Base-by-base conservation (phyloP, 2,797 vertebrate species). In the Eutrigla gurnardus region DNA sequence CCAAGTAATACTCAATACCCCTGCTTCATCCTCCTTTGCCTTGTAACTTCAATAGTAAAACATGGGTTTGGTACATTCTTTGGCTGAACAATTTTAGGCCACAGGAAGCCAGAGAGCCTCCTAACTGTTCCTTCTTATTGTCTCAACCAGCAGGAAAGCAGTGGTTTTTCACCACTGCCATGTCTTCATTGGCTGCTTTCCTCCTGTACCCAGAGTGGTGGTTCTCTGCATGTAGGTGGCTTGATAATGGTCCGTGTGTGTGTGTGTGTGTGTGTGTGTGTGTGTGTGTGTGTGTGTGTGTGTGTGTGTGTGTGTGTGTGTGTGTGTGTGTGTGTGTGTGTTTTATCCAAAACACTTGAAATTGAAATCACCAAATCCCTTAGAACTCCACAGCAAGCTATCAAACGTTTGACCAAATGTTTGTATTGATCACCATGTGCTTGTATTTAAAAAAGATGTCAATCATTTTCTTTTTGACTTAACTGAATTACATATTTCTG, bases 41-140 rank as follows among this genome's bases (percentile, higher is more conserved):
- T 59, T 82, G 80, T 46, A 65, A 78, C 62, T 78, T 77, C 15
- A 75, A 52, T 15, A 65, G 73, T 74, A 52, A 78, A 76, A 70
- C 25, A 73, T n/a, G 65, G 67, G 74, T 75, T 80, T 74, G 65
- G 57, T 71, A 7, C 71, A 72, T 83, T 86, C 68, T 80, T 80
- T 58, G 17, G 37, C 70, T 75, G 75, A 65, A 68, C 43, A 32
- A 2, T 4, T 0, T 61, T 77, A 66, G 54, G 52, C 60, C 43
- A 65, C 64, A 83, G 82, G 75, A 86, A 70, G 65, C 52, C 50
- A 46, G 43, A 60, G 50, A 67, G 45, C 40, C 72, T 75, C 77
- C 6, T 6, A 73, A 62, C 62, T 85, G 80, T 80, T 83, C 63
- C 40, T 37, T 36, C 79, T 65, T 77, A 81, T 83, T 79, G 77